Conservation (phyloP, 2,113 vertebrate genomes). For the Planiliza haematocheilus region DNA sequence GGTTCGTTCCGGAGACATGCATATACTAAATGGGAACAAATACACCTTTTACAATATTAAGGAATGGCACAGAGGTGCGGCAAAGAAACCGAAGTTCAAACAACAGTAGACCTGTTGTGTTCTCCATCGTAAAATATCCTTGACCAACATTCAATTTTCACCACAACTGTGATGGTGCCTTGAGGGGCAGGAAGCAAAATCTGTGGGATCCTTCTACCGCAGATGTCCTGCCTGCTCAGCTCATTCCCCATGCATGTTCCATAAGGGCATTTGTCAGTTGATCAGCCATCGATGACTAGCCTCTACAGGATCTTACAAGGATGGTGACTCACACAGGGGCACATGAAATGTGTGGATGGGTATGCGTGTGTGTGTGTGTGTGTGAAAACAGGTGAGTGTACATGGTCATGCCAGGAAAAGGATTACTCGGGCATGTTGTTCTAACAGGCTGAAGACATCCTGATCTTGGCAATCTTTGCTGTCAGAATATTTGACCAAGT, state of each 20-base stretch:
- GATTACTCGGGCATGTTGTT: slow-evolving; percentile 48
- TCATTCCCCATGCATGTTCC: slow-evolving; percentile 37
- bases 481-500: not conserved
- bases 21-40: too few species aligned
- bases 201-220: slow-evolving; percentile 35
- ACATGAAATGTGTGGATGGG: slow-evolving; percentile 7
- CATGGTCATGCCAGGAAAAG: slow-evolving; percentile 33
- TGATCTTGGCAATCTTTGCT: slow-evolving; percentile 32
- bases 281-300: slow-evolving; percentile 58
- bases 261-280: slow-evolving; percentile 55
- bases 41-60: too few species aligned
- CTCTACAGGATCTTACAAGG: slow-evolving; percentile 44
- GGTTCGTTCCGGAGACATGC: too few species aligned
- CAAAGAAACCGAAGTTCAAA: not conserved
- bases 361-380: not conserved
- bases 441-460: slow-evolving; percentile 33
- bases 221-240: slow-evolving; percentile 55
- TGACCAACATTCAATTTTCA: slow-evolving; percentile 22
- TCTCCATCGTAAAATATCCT: slow-evolving; percentile 17
- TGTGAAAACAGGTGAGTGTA: slow-evolving; percentile 29
- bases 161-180: slow-evolving; percentile 33
- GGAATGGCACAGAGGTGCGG: too few species aligned
- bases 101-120: not conserved
- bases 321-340: slow-evolving; percentile 31
- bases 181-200: slow-evolving; percentile 46